phyloP scores from a whole-genome alignment of 2,888 invertebrate species.

The Idaea biselata region DNA sequence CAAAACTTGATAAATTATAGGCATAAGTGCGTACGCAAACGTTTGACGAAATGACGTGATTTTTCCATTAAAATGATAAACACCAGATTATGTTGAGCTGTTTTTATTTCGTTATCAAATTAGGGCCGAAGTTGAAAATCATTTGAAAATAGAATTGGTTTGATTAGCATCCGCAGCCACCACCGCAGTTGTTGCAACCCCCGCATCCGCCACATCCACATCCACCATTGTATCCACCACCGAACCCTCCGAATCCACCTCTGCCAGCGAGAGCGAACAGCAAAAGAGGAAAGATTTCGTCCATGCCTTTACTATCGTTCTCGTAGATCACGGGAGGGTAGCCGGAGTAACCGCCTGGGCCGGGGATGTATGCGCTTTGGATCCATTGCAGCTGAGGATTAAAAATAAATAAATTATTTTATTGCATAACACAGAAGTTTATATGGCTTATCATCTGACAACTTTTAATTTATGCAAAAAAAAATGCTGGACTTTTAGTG shows the following conservation, averaged over 20 bases:
- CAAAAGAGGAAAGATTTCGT: slow-evolving; percentile 23
- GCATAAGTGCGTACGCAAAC: background rate
- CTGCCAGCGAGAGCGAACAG: slow-evolving; percentile 22
- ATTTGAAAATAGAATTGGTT: background rate
- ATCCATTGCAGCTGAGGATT: slow-evolving; percentile 19
- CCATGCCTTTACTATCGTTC: slow-evolving; percentile 12
- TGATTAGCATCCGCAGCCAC: slow-evolving; percentile 20
- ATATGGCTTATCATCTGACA: background rate
- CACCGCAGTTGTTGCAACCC: slow-evolving; percentile 21
- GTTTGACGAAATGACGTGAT: background rate
- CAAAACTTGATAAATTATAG: background rate
- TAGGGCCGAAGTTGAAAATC: background rate
- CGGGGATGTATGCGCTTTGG: slow-evolving; percentile 18
- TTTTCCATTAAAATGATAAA: background rate
- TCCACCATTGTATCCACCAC: slow-evolving; percentile 23
- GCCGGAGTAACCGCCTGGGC: slow-evolving; percentile 19
- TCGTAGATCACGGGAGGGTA: slow-evolving; percentile 21
- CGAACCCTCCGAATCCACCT: slow-evolving; percentile 25
- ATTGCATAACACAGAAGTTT: no score
- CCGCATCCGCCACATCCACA: slow-evolving; percentile 30
- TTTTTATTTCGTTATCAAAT: background rate
- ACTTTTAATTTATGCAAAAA: background rate
- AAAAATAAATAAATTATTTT: background rate
- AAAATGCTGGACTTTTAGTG: background rate
- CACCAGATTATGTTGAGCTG: background rate